Percentiles rank a stretch among this genome's conserved stretches.
Conservation (phyloP, 2,113 vertebrate genomes). For the Micronisus gabar region DNA sequence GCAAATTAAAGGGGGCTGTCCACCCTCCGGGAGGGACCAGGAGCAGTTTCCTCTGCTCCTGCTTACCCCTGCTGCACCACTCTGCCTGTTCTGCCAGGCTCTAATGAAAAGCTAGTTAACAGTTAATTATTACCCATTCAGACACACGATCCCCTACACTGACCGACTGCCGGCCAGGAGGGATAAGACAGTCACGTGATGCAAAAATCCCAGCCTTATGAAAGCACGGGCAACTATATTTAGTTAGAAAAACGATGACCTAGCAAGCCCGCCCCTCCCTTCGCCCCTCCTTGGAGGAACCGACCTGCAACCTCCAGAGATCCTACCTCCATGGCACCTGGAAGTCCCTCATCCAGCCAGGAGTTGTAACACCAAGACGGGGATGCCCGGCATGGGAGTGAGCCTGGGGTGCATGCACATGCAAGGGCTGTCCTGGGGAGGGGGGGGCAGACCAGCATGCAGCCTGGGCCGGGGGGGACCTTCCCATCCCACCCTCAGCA, state of each 20-base stretch:
- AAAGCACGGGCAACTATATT: conserved; percentile 58
- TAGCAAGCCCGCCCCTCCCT: not conserved
- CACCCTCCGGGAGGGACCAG: not conserved
- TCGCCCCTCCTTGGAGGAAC: not conserved
- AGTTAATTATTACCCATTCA: conserved; percentile 70
- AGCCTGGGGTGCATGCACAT: fast-evolving
- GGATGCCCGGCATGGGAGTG: fast-evolving
- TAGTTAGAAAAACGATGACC: conserved; percentile 62
- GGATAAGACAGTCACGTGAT: conserved; percentile 54
- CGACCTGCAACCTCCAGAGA: not conserved
- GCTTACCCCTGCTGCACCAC: not conserved
- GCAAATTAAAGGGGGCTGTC: not conserved
- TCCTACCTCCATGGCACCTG: fast-evolving
- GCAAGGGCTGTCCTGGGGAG: fast-evolving
- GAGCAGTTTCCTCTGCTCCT: not conserved
- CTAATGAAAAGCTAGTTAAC: conserved; percentile 69
- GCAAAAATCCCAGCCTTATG: conserved; percentile 54
- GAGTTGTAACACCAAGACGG: fast-evolving
- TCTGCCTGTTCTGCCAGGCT: not conserved
- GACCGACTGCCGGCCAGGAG: not conserved
- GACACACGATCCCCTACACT: conserved; percentile 41
- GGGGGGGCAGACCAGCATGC: not conserved
- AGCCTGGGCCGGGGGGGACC: fast-evolving
- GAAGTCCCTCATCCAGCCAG: not conserved
- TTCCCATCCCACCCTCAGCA: not conserved